Base-by-base conservation (phyloP, 2,113 vertebrate species). In the Cinclus cinclus region DNA sequence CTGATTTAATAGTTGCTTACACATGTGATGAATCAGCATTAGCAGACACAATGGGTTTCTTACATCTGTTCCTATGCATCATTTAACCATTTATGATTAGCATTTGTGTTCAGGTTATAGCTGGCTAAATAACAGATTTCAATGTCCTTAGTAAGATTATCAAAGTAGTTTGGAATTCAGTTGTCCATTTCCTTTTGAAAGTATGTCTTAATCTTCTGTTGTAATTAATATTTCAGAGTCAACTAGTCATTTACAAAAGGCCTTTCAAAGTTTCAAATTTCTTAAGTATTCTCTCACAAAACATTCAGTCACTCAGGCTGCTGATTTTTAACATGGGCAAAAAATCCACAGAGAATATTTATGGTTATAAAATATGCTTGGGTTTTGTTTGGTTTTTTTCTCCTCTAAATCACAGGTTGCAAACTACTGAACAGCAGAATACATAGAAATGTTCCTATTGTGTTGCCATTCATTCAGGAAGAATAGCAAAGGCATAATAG, bases 361-460 rank as follows among this genome's bases (percentile, higher is more conserved):
- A 44, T 15, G 15, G 5, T 19, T 81, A 47, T 62, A 82, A 90
- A 77, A 74, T 39, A 21, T 19, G 5, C 9, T 59, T 68, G 9
- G 0, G 2, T 11, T 58, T 58, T 2, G 5, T 63, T 30, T 41
- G 10, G 27, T 9, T 56, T 58, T 58, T 23, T 1, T 41, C 3
- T 22, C 4, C 31, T 19, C 20, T 15, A 70, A 49, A 39, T 44
- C 15, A 58, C 31, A 80, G 35, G 2, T 9, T 83, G 39, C n/a
- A 76, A 86, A 41, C 16, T 24, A 39, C 33, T 73, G 14, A 77
- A 37, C 27, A 60, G 8, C 35, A 59, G 10, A 69, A 60, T 11
- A 47, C 8, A 44, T 2, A 70, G 58, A 78, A 52, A 74, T 5
- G 7, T 50, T 84, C 50, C 22, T 69, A 30, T 11, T 62, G 19